phyloP scores from a whole-genome alignment of 37 sponge, comb jelly and placozoan species.

The Crambe crambe region DNA sequence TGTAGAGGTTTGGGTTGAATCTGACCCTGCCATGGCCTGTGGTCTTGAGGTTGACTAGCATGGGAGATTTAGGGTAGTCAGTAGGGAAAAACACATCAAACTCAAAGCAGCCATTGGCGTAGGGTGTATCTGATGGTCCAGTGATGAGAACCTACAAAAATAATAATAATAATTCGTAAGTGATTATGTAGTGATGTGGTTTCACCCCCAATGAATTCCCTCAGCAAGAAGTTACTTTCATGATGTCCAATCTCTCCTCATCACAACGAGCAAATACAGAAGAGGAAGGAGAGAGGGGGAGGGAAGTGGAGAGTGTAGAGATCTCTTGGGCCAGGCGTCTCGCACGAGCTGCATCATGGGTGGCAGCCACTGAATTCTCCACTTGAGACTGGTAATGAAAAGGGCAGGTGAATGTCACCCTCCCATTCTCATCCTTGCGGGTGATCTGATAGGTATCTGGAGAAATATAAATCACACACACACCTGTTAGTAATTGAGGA shows the following conservation, averaged over 20 bases:
- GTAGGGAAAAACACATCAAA: slow-evolving; percentile 88
- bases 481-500: no score
- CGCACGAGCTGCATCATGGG: slow-evolving; percentile 52
- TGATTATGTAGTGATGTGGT: neutral
- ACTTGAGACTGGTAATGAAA: slow-evolving; percentile 61
- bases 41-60: slow-evolving; percentile 86
- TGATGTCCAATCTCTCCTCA: slow-evolving; percentile 86
- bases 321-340: slow-evolving; percentile 89
- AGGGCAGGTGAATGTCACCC: slow-evolving; percentile 18
- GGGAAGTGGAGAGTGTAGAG: slow-evolving; percentile 79
- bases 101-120: slow-evolving; percentile 91
- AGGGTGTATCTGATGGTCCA: slow-evolving; percentile 91
- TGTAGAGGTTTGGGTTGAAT: slow-evolving; percentile 96
- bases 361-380: neutral
- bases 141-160: slow-evolving; percentile 76
- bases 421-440: slow-evolving; percentile 56
- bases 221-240: slow-evolving; percentile 90
- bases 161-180: neutral
- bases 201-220: no score
- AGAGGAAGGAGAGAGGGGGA: slow-evolving; percentile 84
- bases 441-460: slow-evolving; percentile 56
- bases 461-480: neutral
- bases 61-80: slow-evolving; percentile 83
- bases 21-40: slow-evolving; percentile 83
- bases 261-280: slow-evolving; percentile 89